Conservation (phyloP, 2,888 invertebrate genomes). For the Macropis europaea region DNA sequence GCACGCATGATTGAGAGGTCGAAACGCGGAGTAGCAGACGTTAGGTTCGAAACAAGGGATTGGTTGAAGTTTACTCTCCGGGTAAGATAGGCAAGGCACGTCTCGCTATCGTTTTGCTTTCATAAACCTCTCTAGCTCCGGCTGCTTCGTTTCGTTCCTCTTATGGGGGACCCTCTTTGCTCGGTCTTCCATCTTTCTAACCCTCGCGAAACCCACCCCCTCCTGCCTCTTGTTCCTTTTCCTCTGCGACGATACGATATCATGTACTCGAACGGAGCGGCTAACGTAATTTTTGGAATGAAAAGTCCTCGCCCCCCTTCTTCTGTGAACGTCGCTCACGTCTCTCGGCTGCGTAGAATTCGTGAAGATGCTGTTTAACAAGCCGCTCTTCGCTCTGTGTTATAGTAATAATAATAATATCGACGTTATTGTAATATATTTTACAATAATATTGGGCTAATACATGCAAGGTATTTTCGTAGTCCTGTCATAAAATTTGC, state of each 20-base stretch:
- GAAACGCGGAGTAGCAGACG: constrained; percentile 29
- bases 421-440: too few species aligned
- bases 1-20: background rate
- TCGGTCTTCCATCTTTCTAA: constrained; percentile 38
- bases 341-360: too few species aligned
- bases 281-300: constrained; percentile 5
- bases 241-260: constrained; percentile 57
- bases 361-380: too few species aligned
- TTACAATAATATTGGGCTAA: too few species aligned
- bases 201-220: constrained; percentile 37
- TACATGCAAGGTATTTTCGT: too few species aligned
- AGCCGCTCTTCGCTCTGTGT: too few species aligned
- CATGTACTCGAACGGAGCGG: constrained; percentile 30
- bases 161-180: constrained; percentile 45
- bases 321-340: too few species aligned
- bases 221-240: constrained; percentile 28
- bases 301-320: constrained; percentile 1
- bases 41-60: constrained; percentile 58
- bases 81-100: constrained; percentile 71
- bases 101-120: constrained; percentile 72
- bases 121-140: constrained; percentile 67
- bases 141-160: constrained; percentile 51
- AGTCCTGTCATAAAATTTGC: too few species aligned
- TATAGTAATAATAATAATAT: too few species aligned
- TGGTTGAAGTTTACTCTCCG: constrained; percentile 46